Evolutionary conservation across 2,888 invertebrate species (phyloP), one percentile per base, ranked within the genome.

Genomic region (Spilarctia lutea): DNA sequence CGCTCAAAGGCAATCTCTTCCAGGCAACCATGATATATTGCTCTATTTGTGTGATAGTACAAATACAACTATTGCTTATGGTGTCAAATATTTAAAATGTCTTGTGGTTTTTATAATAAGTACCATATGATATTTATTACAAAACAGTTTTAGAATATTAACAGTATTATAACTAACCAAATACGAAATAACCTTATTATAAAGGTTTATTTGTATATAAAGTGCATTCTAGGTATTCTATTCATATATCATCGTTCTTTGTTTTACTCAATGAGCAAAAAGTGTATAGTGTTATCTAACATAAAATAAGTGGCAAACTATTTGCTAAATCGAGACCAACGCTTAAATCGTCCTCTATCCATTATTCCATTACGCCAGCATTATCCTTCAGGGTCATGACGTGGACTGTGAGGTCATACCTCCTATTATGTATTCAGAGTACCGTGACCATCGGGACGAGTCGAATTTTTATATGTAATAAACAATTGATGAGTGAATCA

Each of bases 381-480:
- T 75, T 81, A 80, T 80, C 77, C 82, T 83, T 82, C 78, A 80
- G 80, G 81, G 85, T 74, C 83, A 72, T 79, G 79, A 83, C 83
- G 75, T 77, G 78, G 83, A 30, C 72, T 74, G 67, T 85, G 85
- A 87, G 85, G 87, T 86, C 88, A 87, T 79, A 80, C 78, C 75
- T 81, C 82, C 78, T 78, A 85, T 88, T 88, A 83, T 73, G 81
- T 81, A 86, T 86, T 84, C 85, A 82, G 71, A 78, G 72, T 78
- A 77, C 78, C 78, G 73, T 72, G 76, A 76, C 79, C 74, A 82
- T 79, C 65, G 80, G 74, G 42, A 75, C 79, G 76, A 77, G 78
- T 86, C 82, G 79, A 81, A 83, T 86, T 84, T 83, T 86, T 84
- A 79, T 81, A 82, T 76, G 78, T 82, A 74, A 83, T 81, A 85